phyloP scores from a whole-genome alignment of 1,140 invertebrate genomes.

The Neodiprion pinetum region DNA sequence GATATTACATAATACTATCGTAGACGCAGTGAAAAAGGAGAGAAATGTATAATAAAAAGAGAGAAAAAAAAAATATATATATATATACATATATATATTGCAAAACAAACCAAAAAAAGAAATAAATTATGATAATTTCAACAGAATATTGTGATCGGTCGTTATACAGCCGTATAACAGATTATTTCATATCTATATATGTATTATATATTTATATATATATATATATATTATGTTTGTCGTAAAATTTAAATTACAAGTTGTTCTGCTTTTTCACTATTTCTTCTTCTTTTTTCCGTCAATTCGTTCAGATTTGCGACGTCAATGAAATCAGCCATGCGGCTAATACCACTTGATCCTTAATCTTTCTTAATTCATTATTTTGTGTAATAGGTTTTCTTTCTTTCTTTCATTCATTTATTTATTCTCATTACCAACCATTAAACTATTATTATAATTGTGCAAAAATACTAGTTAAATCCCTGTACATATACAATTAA shows the following conservation, averaged over 20 bases:
- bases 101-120: neutral
- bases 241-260: too few species aligned
- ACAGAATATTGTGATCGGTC: neutral
- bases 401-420: neutral
- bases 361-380: neutral
- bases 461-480: slow-evolving; percentile 62
- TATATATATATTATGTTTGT: too few species aligned
- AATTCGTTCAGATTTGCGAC: neutral
- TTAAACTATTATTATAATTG: slow-evolving; percentile 31
- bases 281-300: neutral
- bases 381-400: neutral
- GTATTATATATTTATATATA: too few species aligned
- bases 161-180: neutral
- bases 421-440: neutral
- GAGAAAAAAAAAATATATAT: neutral
- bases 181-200: too few species aligned
- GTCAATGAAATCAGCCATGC: neutral
- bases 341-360: neutral
- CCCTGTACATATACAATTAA: slow-evolving; percentile 51
- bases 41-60: neutral
- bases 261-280: neutral
- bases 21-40: neutral
- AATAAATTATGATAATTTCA: neutral
- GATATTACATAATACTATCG: too few species aligned
- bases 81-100: neutral